Evolutionary conservation across 53 echinoderm and acorn worm species (phyloP).

Genomic region (Arbacia lixula): DNA sequence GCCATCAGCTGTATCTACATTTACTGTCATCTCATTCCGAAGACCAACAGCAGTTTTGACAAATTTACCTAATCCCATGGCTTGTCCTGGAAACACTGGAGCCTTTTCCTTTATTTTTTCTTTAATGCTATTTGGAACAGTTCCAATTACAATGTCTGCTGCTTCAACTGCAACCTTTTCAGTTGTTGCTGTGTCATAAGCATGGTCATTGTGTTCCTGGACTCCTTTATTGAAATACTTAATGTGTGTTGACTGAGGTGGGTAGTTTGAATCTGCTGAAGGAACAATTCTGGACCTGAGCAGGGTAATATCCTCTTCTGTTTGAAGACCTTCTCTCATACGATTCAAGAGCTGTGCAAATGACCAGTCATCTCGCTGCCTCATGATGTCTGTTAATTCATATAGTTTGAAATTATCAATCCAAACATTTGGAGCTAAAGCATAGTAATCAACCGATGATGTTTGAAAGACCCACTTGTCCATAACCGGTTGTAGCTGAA

Average conservation of each 20-base stretch:
- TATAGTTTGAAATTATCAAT: slow-evolving; percentile 53
- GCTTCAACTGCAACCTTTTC: neutral
- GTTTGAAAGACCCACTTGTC: slow-evolving; percentile 55
- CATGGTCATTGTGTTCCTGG: slow-evolving; percentile 26
- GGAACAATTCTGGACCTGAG: slow-evolving; percentile 27
- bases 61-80: slow-evolving; percentile 21
- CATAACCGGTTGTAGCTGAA: slow-evolving; percentile 67
- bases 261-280: neutral
- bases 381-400: slow-evolving; percentile 71
- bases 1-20: slow-evolving; percentile 36
- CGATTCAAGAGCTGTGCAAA: slow-evolving; percentile 70
- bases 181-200: neutral
- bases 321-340: slow-evolving; percentile 58
- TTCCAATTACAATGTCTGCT: slow-evolving; percentile 31
- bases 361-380: slow-evolving; percentile 64
- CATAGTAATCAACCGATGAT: slow-evolving; percentile 12
- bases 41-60: slow-evolving; percentile 9
- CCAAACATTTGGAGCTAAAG: slow-evolving; percentile 61
- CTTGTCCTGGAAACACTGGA: slow-evolving; percentile 2
- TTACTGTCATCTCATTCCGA: slow-evolving; percentile 13
- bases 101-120: slow-evolving; percentile 14
- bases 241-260: slow-evolving; percentile 16
- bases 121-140: slow-evolving; percentile 19
- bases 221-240: slow-evolving; percentile 20
- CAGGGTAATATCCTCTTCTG: slow-evolving; percentile 48